phyloP scores from a whole-genome alignment of 1,140 invertebrate genomes.

The Centruroides vittatus region DNA sequence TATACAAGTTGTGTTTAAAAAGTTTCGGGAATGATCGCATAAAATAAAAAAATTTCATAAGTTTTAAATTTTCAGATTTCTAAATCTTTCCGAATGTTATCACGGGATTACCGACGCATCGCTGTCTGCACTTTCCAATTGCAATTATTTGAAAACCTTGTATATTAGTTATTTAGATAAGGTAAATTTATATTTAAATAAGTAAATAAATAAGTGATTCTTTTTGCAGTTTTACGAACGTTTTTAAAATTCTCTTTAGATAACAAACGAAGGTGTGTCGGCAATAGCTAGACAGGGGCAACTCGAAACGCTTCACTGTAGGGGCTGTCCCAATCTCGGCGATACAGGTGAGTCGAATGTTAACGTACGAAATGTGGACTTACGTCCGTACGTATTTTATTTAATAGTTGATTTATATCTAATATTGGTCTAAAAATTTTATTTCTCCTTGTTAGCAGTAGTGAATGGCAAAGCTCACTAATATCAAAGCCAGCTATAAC shows the following conservation, averaged over 20 bases:
- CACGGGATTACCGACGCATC: constrained; percentile 15
- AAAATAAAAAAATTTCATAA: no score
- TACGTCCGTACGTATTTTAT: no score
- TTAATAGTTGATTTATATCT: no score
- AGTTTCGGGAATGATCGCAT: no score
- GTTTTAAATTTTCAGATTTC: neutral
- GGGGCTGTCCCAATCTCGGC: constrained; percentile 15
- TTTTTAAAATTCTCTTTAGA: neutral
- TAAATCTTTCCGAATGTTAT: constrained; percentile 12
- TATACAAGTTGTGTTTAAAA: no score
- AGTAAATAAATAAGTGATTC: no score
- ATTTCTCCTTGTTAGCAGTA: no score
- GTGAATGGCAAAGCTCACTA: no score
- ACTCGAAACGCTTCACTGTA: constrained; percentile 5
- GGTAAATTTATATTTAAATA: neutral
- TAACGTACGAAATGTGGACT: no score
- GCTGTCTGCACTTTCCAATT: constrained; percentile 11
- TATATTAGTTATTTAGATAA: constrained; percentile 14
- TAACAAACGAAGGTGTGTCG: constrained; percentile 16
- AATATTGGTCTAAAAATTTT: no score
- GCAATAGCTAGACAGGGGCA: constrained; percentile 14
- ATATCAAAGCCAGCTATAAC: no score
- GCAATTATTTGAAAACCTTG: constrained; percentile 9
- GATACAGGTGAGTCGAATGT: constrained; percentile 7
- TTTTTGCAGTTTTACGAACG: no score